A percentile compares a stretch with the other conserved stretches of the same genome.
Evolutionary conservation across 1,140 invertebrate species (phyloP).

Genomic region (Holotrichia oblita): DNA sequence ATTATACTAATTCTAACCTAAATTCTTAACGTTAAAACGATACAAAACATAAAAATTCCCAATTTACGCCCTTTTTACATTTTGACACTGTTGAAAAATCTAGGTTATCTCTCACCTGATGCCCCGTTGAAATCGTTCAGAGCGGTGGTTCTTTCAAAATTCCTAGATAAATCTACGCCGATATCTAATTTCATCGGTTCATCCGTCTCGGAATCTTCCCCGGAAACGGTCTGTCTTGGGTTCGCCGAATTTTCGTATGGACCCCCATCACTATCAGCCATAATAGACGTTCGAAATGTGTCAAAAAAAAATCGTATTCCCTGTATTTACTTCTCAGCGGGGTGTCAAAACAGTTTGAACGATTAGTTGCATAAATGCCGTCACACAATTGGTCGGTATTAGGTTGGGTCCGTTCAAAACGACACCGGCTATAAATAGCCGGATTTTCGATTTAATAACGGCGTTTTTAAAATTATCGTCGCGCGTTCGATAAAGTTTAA

Average conservation of each 20-base stretch:
- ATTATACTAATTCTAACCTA: not conserved
- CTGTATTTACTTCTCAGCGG: not conserved
- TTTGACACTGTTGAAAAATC: not conserved
- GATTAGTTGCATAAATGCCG: not conserved
- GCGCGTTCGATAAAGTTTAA: too few relatives aligned
- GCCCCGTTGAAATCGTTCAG: conserved; percentile 27
- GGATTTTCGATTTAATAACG: not conserved
- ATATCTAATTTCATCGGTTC: conserved; percentile 37
- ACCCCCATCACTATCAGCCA: conserved; percentile 43
- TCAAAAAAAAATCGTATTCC: conserved; percentile 40
- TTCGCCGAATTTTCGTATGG: conserved; percentile 12
- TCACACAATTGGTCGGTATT: not conserved
- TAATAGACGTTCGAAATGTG: conserved; percentile 37
- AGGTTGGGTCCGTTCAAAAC: not conserved
- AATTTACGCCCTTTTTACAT: not conserved
- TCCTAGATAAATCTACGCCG: conserved; percentile 31
- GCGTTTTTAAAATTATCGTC: too few relatives aligned
- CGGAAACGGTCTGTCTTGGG: not conserved
- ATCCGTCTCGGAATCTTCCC: conserved; percentile 40
- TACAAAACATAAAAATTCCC: not conserved
- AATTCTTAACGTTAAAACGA: not conserved
- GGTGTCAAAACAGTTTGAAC: conserved; percentile 9
- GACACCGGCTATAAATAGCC: not conserved
- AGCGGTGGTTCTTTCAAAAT: conserved; percentile 19
- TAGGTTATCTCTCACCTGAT: conserved; percentile 24